Base-by-base conservation (phyloP, 2,797 vertebrate genomes). In the Dicrostonyx torquatus region DNA sequence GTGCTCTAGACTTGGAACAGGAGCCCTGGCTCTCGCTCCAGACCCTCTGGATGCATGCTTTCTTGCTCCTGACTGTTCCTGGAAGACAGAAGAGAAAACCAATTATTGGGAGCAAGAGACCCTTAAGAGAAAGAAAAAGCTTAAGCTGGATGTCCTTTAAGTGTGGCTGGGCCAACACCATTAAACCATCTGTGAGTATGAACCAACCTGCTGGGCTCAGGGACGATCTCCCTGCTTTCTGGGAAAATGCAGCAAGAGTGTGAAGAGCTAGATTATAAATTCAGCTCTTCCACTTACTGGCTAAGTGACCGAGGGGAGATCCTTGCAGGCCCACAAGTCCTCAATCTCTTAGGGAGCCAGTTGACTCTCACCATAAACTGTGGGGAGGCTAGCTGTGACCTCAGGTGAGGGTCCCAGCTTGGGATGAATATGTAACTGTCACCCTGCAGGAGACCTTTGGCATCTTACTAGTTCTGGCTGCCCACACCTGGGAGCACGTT, bases 191-290 rank as follows among this genome's bases (percentile, higher is more conserved):
- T 73, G 6, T 34, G 78, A 40, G 58, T 66, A 10, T 89, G 78
- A 86, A 17, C 66, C 50, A 40, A 89, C 17, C 26, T 8, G 0
- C 13, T 5, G 0, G 43, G 68, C 45, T 60, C 50, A 68, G 50
- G 43, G 48, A 31, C 26, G 58, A 45, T 48, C 34, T 34, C 34
- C 29, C 10, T 5, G 22, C 34, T 73, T n/a, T 43, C 10, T 12
- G 1, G 31, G n/a, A 43, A 85, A 90, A 78, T 0, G 12, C 12
- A 84, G 70, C 37, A 15, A 76, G 78, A 58, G 22, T 34, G 48
- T 78, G n/a, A 85, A 80, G 55, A 92, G 24, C 10, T 53, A 37
- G 45, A 73, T 78, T 92, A 76, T 66, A 68, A 80, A 64, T 94
- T 84, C 77, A 13, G 55, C 24, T 82, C 78, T 96, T 18, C 53